Evolutionary conservation across 2,113 vertebrate genomes (phyloP), one percentile per base, ranked within the genome.

Genomic region (Rhodinocichla rosea): DNA sequence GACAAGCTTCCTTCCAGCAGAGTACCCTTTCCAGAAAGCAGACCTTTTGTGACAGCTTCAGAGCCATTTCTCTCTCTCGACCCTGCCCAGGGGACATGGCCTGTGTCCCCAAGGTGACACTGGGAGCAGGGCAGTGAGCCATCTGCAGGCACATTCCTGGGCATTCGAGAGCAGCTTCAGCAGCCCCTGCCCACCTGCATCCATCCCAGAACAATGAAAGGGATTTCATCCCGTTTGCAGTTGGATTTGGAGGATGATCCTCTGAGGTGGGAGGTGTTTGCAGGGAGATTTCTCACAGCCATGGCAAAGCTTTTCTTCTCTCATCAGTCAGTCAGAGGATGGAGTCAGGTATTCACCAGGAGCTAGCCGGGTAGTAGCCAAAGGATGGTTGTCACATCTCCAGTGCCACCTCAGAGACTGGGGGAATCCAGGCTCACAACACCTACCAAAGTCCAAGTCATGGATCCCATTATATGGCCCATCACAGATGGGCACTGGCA

Each of bases 61-160:
- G 62, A 74, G 60, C 27, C 2, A 1, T 35, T 57, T 39, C 56
- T 70, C 9, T 50, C 55, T 13, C 9, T 1, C 35, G 2, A 1
- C 8, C 11, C 45, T 7, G 5, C 5, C 28, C 22, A 2, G 32
- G 52, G 64, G 30, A 32, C 1, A 0, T 7, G 47, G 33, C 26
- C 55, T 40, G 65, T 63, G 35, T 14, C 64, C 3, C 59, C 11
- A 2, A 1, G 19, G 7, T 24, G 67, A 13, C 63, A 30, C 4
- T 0, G 0, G 65, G n/a, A 56, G 47, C 67, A 11, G 70, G 37
- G 37, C 59, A 22, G 11, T 0, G 2, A 57, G 49, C n/a, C 37
- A 0, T 6, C 44, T 10, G 0, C 9, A 2, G 44, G 21, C 19
- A 1, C 11, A 6, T 42, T 62, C 47, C 73, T 6, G 67, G 53